These are phyloP conservation scores for Macquaria australasica DNA, from an alignment of 2,113 vertebrate genomes.

Conservation along the genomic window DNA sequence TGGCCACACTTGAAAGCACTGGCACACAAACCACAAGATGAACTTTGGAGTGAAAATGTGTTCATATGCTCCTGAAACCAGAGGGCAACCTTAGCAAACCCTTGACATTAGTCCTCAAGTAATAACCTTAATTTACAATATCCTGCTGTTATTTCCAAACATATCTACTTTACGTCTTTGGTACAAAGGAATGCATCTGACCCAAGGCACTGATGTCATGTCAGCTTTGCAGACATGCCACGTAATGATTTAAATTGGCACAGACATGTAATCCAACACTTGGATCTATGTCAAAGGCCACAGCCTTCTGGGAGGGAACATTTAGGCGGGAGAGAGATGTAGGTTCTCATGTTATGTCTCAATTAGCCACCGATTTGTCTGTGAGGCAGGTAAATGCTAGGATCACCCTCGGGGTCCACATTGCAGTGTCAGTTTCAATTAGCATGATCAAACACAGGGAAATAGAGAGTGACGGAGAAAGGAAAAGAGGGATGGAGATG, in stretches of 20 bases:
- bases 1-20: background rate
- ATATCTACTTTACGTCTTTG: background rate
- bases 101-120: background rate
- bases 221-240: background rate
- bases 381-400: slow-evolving; percentile 41
- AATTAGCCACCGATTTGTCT: slow-evolving; percentile 69
- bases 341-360: slow-evolving; percentile 46
- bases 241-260: slow-evolving; percentile 22
- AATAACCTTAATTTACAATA: background rate
- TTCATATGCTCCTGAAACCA: background rate
- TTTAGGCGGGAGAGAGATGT: background rate
- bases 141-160: background rate
- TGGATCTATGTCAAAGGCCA: slow-evolving; percentile 41
- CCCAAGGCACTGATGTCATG: slow-evolving; percentile 3
- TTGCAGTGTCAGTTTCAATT: slow-evolving; percentile 41
- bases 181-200: background rate
- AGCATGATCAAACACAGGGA: slow-evolving; percentile 58
- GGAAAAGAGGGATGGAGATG: background rate
- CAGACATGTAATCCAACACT: slow-evolving; percentile 3
- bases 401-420: slow-evolving; percentile 32
- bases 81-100: background rate
- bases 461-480: slow-evolving; percentile 8
- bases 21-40: background rate
- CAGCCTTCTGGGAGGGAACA: slow-evolving; percentile 12
- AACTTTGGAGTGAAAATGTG: background rate